Evolutionary conservation across 2,888 invertebrate genomes (phyloP).

Genomic region (Phengaris arion): DNA sequence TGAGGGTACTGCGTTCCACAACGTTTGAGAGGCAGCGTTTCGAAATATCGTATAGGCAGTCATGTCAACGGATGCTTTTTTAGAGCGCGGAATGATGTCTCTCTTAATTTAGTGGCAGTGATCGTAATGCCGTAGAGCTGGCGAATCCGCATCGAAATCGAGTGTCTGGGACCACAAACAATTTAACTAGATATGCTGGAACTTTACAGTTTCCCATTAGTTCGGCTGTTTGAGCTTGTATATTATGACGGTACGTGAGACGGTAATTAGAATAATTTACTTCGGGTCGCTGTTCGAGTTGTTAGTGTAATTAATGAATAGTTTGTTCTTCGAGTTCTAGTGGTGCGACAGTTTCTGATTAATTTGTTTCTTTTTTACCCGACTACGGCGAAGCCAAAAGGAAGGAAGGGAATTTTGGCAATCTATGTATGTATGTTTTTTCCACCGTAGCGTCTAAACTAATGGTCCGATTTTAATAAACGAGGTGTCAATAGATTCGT

Average conservation of each 20-base stretch:
- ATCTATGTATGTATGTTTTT: too few species aligned
- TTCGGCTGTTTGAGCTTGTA: slow-evolving; percentile 12
- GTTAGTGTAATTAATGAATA: neutral
- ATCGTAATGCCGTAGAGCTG: slow-evolving; percentile 9
- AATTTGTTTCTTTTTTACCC: neutral
- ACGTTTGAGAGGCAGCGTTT: too few species aligned
- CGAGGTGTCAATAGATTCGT: too few species aligned
- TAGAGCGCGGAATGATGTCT: neutral
- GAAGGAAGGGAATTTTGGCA: too few species aligned
- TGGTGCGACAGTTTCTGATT: neutral
- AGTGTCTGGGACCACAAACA: neutral
- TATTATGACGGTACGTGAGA: slow-evolving; percentile 12
- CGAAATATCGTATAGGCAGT: too few species aligned
- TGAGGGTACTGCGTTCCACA: too few species aligned
- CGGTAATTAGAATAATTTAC: slow-evolving; percentile 21
- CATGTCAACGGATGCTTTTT: neutral
- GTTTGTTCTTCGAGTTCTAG: neutral
- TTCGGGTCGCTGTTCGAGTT: neutral
- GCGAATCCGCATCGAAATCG: slow-evolving; percentile 10
- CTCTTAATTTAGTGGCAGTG: neutral
- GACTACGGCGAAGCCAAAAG: too few species aligned
- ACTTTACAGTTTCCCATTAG: slow-evolving; percentile 42
- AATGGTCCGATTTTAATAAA: too few species aligned
- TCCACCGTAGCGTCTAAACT: too few species aligned
- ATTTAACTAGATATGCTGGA: slow-evolving; percentile 11